These are phyloP conservation scores for Agriopis leucophaearia DNA, from an alignment of 2,888 invertebrate genomes.

Conservation along the genomic window DNA sequence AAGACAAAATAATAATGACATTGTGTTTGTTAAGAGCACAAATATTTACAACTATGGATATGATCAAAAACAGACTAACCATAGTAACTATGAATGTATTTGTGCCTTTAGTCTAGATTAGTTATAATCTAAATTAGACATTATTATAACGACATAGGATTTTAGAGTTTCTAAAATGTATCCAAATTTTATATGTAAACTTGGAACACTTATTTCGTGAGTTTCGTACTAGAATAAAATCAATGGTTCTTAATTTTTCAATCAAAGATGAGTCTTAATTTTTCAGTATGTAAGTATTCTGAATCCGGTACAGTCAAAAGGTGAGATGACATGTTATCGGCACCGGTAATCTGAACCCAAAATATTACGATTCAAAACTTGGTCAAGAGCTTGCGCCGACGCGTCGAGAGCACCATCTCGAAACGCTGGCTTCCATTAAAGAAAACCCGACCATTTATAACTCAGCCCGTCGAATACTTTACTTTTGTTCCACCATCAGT, in stretches of 20 bases:
- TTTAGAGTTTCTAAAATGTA: no score
- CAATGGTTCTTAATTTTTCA: no score
- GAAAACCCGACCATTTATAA: slow-evolving; percentile 78
- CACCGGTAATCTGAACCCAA: slow-evolving; percentile 84
- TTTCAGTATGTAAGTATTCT: neutral
- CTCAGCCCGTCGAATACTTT: slow-evolving; percentile 73
- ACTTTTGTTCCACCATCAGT: slow-evolving; percentile 70
- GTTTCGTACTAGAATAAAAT: no score
- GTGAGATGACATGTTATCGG: slow-evolving; percentile 84
- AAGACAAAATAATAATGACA: neutral
- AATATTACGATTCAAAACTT: slow-evolving; percentile 87
- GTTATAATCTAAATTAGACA: no score
- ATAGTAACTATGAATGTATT: no score
- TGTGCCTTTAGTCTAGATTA: no score
- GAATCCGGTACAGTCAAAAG: slow-evolving; percentile 71
- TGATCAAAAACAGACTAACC: no score
- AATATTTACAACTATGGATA: neutral
- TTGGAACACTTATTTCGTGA: no score
- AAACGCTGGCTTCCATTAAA: slow-evolving; percentile 78
- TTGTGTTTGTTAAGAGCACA: neutral
- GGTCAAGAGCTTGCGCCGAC: slow-evolving; percentile 77
- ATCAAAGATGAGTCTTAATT: no score
- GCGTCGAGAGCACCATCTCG: slow-evolving; percentile 66
- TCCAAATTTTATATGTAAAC: no score
- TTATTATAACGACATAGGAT: no score